Evolutionary conservation across 2,113 vertebrate species (phyloP).

Genomic region (Myodes glareolus): DNA sequence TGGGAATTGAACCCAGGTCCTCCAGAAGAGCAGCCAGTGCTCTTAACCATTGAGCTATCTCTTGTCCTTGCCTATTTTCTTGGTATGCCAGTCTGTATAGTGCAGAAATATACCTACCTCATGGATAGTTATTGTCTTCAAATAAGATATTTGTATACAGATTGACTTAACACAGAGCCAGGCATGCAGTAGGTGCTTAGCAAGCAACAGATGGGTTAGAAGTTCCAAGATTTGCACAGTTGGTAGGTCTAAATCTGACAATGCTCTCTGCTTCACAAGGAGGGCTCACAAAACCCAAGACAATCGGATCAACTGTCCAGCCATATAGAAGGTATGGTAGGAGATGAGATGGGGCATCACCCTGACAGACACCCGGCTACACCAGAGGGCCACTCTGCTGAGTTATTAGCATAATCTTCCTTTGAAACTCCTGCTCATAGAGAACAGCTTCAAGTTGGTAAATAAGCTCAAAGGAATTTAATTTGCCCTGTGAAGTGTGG

Average conservation of each 20-base stretch:
- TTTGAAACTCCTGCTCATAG: not conserved
- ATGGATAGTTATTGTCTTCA: not conserved
- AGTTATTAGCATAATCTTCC: not conserved
- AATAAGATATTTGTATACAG: not conserved
- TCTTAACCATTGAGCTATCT: not conserved
- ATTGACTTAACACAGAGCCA: not conserved
- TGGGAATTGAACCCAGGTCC: not conserved
- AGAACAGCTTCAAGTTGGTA: constrained; percentile 34
- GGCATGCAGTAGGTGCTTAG: not conserved
- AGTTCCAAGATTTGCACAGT: not conserved
- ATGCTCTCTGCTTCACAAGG: not conserved
- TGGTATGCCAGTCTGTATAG: not conserved
- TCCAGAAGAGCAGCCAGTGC: not conserved
- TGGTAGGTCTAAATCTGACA: not conserved
- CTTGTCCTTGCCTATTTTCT: not conserved
- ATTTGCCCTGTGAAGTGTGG: not conserved
- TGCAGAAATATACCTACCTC: not conserved
- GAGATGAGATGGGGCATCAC: not conserved
- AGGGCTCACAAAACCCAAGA: not conserved
- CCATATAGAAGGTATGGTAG: not conserved
- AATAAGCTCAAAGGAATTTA: constrained; percentile 55
- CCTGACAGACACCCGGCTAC: not conserved
- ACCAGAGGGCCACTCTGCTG: not conserved
- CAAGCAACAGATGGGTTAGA: not conserved
- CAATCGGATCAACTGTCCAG: not conserved